Evolutionary conservation across 2,113 vertebrate genomes (phyloP), one percentile per base, ranked within the genome.

Genomic region (Cyanoramphus novaezelandiae): DNA sequence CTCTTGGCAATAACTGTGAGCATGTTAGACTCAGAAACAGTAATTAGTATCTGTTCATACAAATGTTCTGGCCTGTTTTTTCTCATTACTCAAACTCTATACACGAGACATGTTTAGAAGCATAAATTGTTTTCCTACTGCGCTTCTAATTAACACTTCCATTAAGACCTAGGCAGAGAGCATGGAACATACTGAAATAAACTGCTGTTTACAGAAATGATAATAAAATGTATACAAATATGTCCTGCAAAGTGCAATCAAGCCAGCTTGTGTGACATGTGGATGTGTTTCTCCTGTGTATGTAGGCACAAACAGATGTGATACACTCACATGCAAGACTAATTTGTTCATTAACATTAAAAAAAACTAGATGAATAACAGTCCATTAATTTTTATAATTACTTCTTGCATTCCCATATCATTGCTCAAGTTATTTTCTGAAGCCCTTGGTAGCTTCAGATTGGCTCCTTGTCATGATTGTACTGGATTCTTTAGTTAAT

Each of bases 61-160:
- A 82, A 96, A 92, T 93, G 92, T 79, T 91, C 90, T 27, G 62
- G 90, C 49, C 91, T 95, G 74, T 41, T 96, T 94, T 93, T 94
- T 84, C 95, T 96, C 95, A 95, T 97, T 96, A 96, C 65, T 95
- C 96, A 96, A 94, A 92, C 83, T 87, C 86, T 63, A 63, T 39
- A 92, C 57, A 89, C 37, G 25, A 89, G 95, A 85, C 91, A 92
- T 82, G 86, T 89, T 96, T 89, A 96, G 92, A 94, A 91, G 91
- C 81, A 92, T 17, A 96, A 94, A 96, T 95, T 94, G 90, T 96
- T 96, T 94, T 94, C 95, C 93, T 65, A 87, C 93, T 72, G 88
- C 57, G n/a, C 83, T 93, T 84, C 92, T 95, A 97, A 97, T 97
- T 97, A 96, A 96, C 93, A 87, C 88, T 94, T 85, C 83, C 88